Conservation (phyloP, 2,888 invertebrate genomes). For the Leptinotarsa rubiginosa region DNA sequence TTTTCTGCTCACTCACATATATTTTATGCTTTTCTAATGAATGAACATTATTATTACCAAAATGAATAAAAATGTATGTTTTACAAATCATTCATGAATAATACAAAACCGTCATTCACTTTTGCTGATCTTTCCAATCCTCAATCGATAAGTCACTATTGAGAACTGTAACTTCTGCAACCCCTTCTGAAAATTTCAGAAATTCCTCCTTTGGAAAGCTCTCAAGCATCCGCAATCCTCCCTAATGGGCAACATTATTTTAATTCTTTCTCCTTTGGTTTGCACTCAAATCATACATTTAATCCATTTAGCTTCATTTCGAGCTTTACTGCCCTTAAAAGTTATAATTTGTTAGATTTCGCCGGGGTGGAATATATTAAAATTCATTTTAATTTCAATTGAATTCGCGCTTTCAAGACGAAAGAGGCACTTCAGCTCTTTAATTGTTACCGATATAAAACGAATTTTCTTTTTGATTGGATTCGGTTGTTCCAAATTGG, state of each 20-base stretch:
- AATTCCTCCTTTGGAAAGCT: constrained; percentile 10
- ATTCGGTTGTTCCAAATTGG: constrained; percentile 1
- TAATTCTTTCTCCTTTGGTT: constrained; percentile 11
- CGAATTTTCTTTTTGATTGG: constrained; percentile 12
- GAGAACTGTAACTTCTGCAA: background rate
- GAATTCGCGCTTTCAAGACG: background rate
- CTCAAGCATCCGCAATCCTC: constrained; percentile 4
- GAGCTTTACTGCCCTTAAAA: constrained; percentile 6
- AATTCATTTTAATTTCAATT: constrained; percentile 14
- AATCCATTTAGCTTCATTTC: constrained; percentile 16
- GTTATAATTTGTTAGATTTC: constrained; percentile 12
- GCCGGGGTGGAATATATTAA: background rate
- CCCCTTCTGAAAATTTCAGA: background rate
- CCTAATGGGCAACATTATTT: constrained; percentile 17
- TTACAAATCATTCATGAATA: no score
- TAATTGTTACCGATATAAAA: constrained; percentile 8
- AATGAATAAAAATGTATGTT: no score
- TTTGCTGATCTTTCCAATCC: background rate
- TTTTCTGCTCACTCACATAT: no score
- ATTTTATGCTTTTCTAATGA: no score
- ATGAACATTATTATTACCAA: no score
- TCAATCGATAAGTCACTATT: background rate
- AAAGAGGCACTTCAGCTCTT: constrained; percentile 14
- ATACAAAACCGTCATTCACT: background rate
- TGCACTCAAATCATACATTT: constrained; percentile 18